These are phyloP conservation scores for Xestia sexstrigata DNA, from an alignment of 2,888 invertebrate genomes.

Conservation along the genomic window DNA sequence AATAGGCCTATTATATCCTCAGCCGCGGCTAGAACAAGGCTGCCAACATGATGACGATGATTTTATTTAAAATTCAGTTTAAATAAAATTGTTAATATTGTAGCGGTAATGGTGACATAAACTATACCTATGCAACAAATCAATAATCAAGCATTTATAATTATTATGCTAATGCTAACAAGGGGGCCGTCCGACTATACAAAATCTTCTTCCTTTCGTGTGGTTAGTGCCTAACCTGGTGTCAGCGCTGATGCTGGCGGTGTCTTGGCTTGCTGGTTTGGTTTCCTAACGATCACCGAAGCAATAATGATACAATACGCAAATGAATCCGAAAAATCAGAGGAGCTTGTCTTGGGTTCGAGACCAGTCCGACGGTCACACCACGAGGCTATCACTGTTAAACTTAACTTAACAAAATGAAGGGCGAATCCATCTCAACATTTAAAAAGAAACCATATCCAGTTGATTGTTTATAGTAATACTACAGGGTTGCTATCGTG, in stretches of 20 bases:
- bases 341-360: too few species aligned
- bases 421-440: neutral
- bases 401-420: neutral
- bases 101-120: neutral
- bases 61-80: accelerated
- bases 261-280: too few species aligned
- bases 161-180: too few species aligned
- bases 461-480: neutral
- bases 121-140: neutral
- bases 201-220: too few species aligned
- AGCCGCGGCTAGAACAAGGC: neutral
- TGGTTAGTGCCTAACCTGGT: too few species aligned
- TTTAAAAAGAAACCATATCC: neutral
- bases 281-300: too few species aligned
- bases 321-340: too few species aligned
- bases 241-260: too few species aligned
- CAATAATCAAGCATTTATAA: too few species aligned
- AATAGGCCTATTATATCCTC: neutral
- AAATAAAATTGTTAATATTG: neutral
- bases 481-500: neutral
- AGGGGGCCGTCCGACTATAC: too few species aligned
- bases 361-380: too few species aligned
- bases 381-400: neutral
- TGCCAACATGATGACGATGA: neutral
- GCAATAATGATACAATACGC: too few species aligned